Evolutionary conservation across 2,113 vertebrate species (phyloP).

Genomic region (Halichoerus grypus): DNA sequence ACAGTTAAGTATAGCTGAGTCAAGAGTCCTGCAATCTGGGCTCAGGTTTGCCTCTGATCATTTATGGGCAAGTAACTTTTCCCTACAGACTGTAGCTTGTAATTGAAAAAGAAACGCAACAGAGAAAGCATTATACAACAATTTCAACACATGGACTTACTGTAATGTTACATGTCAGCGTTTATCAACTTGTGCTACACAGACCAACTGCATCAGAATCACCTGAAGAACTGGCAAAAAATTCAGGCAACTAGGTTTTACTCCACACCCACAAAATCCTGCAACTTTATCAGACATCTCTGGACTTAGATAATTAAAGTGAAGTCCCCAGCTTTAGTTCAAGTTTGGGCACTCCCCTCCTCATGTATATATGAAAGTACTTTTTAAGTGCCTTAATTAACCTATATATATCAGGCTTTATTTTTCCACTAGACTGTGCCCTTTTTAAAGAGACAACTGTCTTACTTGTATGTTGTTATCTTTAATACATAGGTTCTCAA

Average conservation of each 20-base stretch:
- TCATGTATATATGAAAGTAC: neutral
- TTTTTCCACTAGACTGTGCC: neutral
- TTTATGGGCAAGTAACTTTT: neutral
- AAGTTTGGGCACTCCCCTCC: neutral
- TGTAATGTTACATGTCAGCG: neutral
- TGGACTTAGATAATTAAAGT: slow-evolving; percentile 11
- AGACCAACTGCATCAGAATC: neutral
- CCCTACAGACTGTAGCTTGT: neutral
- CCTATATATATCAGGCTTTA: neutral
- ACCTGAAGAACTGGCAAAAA: neutral
- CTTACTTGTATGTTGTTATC: neutral
- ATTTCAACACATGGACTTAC: neutral
- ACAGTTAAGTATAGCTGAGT: neutral
- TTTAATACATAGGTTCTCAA: neutral
- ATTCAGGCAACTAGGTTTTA: neutral
- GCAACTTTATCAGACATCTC: neutral
- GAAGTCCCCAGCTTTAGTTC: neutral
- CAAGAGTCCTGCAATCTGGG: neutral
- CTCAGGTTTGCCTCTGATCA: neutral
- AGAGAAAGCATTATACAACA: neutral
- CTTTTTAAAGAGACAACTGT: neutral
- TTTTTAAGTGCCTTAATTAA: neutral
- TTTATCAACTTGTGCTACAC: neutral
- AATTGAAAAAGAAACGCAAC: neutral
- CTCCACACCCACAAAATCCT: neutral